phyloP scores from a whole-genome alignment of 2,113 vertebrate species.

The Mobula hypostoma region DNA sequence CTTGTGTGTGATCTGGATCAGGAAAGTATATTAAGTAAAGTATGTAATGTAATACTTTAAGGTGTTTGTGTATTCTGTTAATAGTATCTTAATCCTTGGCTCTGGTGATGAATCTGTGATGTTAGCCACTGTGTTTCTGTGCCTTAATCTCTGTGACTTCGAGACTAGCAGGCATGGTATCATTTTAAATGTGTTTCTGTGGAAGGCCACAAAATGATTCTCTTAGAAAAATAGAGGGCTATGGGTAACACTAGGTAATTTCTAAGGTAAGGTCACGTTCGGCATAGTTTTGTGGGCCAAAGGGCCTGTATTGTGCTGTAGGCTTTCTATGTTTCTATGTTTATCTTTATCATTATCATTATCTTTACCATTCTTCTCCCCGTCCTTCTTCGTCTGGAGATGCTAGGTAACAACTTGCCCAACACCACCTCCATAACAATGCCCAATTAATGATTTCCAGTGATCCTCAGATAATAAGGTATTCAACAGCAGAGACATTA shows the following conservation, averaged over 20 bases:
- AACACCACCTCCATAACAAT: too few relatives aligned
- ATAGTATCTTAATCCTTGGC: constrained; percentile 1
- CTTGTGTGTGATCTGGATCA: background rate
- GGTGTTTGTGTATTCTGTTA: background rate
- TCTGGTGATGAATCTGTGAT: background rate
- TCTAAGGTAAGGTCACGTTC: too few relatives aligned
- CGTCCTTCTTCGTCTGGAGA: background rate
- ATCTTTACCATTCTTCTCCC: background rate
- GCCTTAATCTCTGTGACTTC: background rate
- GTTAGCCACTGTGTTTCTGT: background rate
- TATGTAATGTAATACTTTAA: too few relatives aligned
- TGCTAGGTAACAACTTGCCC: background rate
- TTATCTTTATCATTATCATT: background rate
- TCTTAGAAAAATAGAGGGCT: too few relatives aligned
- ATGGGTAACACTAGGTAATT: too few relatives aligned
- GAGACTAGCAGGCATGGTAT: background rate
- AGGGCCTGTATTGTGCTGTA: too few relatives aligned
- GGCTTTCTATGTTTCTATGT: too few relatives aligned
- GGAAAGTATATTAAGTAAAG: background rate
- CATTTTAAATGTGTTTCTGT: background rate
- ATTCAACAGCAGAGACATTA: background rate
- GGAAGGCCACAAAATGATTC: background rate
- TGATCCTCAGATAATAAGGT: background rate
- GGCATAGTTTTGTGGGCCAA: too few relatives aligned
- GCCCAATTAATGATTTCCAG: background rate